Base-by-base conservation (phyloP, 2,113 vertebrate genomes). In the Copsychus sechellarum region DNA sequence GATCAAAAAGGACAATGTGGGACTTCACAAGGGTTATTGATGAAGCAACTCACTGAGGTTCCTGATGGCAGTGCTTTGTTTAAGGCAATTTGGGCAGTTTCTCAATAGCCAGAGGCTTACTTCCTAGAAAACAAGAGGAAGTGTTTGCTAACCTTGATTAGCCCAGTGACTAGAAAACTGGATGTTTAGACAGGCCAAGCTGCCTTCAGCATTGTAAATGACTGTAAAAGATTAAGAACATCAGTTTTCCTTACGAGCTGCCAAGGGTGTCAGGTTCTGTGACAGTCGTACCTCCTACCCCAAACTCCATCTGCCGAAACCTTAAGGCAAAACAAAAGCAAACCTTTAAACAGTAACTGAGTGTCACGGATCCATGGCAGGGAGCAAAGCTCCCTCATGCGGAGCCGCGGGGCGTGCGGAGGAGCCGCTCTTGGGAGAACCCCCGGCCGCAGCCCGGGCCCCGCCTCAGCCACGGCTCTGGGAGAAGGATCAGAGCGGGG, bases 401-500 rank as follows among this genome's bases (percentile, higher is more conserved):
- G 48, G 18, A 15, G 56, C 42, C 13, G 8, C 2, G 29, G 17
- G 16, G 6, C 2, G 40, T 9, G n/a, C 15, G 48, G 38, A 13
- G 14, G 3, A 17, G 36, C 43, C 18, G 51, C 36, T 48, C 16
- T 25, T 11, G 45, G 61, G 14, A 36, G 25, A 33, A 9, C 4
- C 11, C 9, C 12, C 6, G 26, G 21, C 29, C 23, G 17, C 71
- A 38, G n/a, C 56, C 28, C 5, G 11, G 5, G 1, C 15, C 15
- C 38, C 8, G 14, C 22, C 45, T 42, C 54, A 4, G 17, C 3
- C 28, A 2, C 28, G 17, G 6, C 34, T 9, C 22, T 3, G 13
- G 8, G 3, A 36, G 6, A 26, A 43, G 4, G n/a, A 6, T 1
- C 18, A 5, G 13, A 33, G 4, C 2, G 4, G 7, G 15, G 5